Conservation (phyloP, 92 coral and sea anemone genomes). For the Metridium senile region DNA sequence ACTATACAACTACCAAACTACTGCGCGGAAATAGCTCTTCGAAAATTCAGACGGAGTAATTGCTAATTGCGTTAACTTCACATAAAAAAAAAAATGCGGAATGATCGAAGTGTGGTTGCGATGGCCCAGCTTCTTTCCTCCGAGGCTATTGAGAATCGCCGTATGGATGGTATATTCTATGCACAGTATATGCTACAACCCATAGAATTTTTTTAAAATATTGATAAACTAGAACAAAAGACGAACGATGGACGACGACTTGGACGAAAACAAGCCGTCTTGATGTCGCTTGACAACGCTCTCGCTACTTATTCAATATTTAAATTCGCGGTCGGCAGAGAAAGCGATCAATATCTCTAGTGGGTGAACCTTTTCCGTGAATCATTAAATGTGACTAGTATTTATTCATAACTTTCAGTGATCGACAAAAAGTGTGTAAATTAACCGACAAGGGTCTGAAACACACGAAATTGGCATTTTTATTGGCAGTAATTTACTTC, state of each 20-base stretch:
- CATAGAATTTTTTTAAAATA: slow-evolving; percentile 47
- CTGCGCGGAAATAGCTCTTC: slow-evolving; percentile 32
- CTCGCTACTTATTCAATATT: slow-evolving; percentile 30
- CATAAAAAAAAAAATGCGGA: neutral
- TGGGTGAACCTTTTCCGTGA: slow-evolving; percentile 15
- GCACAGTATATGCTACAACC: neutral
- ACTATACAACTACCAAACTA: slow-evolving; percentile 21
- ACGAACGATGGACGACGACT: slow-evolving; percentile 55
- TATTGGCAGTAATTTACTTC: neutral
- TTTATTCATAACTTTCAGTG: slow-evolving; percentile 17
- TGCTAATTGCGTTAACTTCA: slow-evolving; percentile 32
- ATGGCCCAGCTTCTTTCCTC: neutral
- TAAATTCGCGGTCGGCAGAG: slow-evolving; percentile 38
- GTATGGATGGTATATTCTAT: neutral
- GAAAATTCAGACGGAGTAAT: slow-evolving; percentile 16
- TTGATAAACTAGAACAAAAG: slow-evolving; percentile 74
- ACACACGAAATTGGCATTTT: neutral
- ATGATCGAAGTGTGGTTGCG: neutral
- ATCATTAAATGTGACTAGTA: slow-evolving; percentile 11
- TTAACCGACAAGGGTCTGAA: slow-evolving; percentile 7
- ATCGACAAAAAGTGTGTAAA: slow-evolving; percentile 19
- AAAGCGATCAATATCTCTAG: slow-evolving; percentile 37
- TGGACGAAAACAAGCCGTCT: slow-evolving; percentile 61
- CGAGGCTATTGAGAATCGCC: neutral
- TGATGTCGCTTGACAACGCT: slow-evolving; percentile 39